Evolutionary conservation across 2,113 vertebrate genomes (phyloP), one percentile per base, ranked within the genome.

Genomic region (Kryptolebias marmoratus): DNA sequence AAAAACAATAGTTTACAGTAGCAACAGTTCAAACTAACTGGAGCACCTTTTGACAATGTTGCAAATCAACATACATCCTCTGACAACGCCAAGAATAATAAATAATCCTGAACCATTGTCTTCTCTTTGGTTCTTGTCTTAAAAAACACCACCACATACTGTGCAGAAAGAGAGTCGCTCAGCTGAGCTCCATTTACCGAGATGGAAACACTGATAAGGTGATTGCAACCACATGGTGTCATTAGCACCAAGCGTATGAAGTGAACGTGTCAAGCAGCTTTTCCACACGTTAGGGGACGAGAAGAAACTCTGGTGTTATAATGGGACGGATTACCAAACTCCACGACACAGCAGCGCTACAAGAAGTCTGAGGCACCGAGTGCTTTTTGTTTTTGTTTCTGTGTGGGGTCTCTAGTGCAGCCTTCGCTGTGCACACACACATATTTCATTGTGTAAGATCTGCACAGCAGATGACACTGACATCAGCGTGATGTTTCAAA

Each of bases 151-250:
- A 8, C 42, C 57, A 42, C 57, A n/a, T 44, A 77, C 76, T 73
- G 60, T 49, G 32, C 11, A 13, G 57, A 61, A 18, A 61, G 32
- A 79, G 71, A 60, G 75, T 64, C 61, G 53, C 70, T 61, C 62
- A 1, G 77, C 79, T 69, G 66, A 54, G 79, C 84, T 84, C 83
- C 83, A 87, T 80, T 89, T 74, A 79, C 73, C 64, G 22, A 79
- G 82, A 89, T 79, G 76, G 88, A 92, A 90, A 65, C 78, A 32
- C 52, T 3, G 89, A 91, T 89, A 90, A 87, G 84, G 74, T 68
- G 80, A 91, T 84, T 89, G 86, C 80, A 90, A 81, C 81, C 91
- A 92, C 88, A 91, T 91, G 90, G 75, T 47, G 22, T 87, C 83
- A 81, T 91, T 90, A 85, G 80, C 69, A 7, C 36, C 7, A 22